A percentile compares a stretch with the other conserved stretches of the same genome.
These are phyloP conservation scores for Thyatira batis DNA, from an alignment of 2,888 invertebrate genomes.

Conservation along the genomic window DNA sequence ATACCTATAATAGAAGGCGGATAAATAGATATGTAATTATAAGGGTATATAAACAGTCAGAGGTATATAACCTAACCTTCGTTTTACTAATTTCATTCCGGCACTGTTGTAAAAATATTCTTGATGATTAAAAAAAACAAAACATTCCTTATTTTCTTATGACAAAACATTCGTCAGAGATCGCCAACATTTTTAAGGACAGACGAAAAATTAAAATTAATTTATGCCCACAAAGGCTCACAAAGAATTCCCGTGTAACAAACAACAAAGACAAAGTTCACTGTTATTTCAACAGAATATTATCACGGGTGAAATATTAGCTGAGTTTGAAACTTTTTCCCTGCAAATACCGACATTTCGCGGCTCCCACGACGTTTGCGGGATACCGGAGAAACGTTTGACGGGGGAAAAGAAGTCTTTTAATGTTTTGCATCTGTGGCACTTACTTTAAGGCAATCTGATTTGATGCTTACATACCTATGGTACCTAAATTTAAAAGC, in stretches of 20 bases:
- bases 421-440: slow-evolving; percentile 36
- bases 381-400: slow-evolving; percentile 64
- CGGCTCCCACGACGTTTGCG: slow-evolving; percentile 68
- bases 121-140: too few species aligned
- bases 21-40: too few species aligned
- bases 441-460: slow-evolving; percentile 19
- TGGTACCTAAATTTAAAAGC: not conserved
- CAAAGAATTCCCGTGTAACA: slow-evolving; percentile 59
- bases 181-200: slow-evolving; percentile 29
- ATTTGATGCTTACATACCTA: slow-evolving; percentile 9
- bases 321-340: slow-evolving; percentile 56
- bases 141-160: too few species aligned
- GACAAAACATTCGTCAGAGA: slow-evolving; percentile 45
- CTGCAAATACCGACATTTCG: slow-evolving; percentile 53
- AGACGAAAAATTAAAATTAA: slow-evolving; percentile 55
- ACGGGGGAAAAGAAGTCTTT: slow-evolving; percentile 57
- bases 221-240: slow-evolving; percentile 49
- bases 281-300: slow-evolving; percentile 47
- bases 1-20: too few species aligned
- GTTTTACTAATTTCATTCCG: too few species aligned
- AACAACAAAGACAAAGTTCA: slow-evolving; percentile 62
- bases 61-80: too few species aligned
- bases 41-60: too few species aligned
- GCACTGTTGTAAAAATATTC: too few species aligned
- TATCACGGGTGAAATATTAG: slow-evolving; percentile 66